These are phyloP conservation scores for Montipora foliosa DNA, from an alignment of 64 coral and sea anemone species.

Conservation along the genomic window DNA sequence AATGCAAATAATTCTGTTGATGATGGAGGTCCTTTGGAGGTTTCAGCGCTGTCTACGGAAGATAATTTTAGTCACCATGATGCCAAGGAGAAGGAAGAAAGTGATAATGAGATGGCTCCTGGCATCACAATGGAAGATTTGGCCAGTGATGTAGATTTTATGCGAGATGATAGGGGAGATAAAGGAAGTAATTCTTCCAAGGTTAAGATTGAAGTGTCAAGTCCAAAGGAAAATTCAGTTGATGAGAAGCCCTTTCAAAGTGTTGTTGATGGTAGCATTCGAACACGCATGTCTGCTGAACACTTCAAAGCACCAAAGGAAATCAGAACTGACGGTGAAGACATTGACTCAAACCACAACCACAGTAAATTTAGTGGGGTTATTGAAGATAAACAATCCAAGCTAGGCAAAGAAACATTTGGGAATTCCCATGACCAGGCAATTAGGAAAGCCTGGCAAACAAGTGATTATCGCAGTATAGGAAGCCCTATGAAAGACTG, in stretches of 20 bases:
- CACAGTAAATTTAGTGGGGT: not conserved
- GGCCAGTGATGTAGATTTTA: conserved; percentile 25
- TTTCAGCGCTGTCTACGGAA: conserved; percentile 24
- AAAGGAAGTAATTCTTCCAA: not conserved
- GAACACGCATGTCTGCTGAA: not conserved
- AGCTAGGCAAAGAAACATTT: not conserved
- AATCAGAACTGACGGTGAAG: not conserved
- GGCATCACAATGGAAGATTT: conserved; percentile 76
- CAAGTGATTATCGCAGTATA: not conserved
- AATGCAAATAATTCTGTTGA: not conserved
- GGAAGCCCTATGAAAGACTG: not conserved
- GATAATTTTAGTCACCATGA: not conserved
- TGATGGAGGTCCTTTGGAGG: conserved; percentile 27
- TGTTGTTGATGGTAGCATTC: not conserved
- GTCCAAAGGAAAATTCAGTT: conserved; percentile 12
- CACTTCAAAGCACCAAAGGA: not conserved
- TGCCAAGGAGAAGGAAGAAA: not conserved
- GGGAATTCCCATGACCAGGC: not conserved
- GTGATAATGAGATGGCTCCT: conserved; percentile 58
- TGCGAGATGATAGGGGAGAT: not conserved
- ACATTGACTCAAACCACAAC: not conserved
- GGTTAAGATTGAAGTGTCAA: not conserved
- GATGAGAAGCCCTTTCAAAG: not conserved
- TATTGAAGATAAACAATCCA: not conserved
- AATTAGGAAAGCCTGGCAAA: not conserved